A percentile compares a stretch with the other conserved stretches of the same genome.
These are phyloP conservation scores for Lophius piscatorius DNA, from an alignment of 2,113 vertebrate species.

Conservation along the genomic window DNA sequence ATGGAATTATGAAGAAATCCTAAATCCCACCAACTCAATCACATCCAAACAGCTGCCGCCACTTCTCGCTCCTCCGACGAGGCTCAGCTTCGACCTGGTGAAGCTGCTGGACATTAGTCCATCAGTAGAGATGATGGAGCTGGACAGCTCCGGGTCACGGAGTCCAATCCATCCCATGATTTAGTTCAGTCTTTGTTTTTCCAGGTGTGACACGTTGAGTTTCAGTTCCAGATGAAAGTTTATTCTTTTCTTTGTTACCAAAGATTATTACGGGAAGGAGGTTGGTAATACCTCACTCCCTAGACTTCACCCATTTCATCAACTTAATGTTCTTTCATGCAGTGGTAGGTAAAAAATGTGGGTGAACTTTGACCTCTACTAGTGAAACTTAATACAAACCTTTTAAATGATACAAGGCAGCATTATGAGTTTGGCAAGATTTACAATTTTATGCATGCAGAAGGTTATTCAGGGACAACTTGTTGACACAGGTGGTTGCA, in stretches of 20 bases:
- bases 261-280: conserved; percentile 1
- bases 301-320: too few species aligned
- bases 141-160: conserved; percentile 28
- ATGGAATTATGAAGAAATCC: conserved; percentile 20
- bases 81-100: conserved; percentile 5
- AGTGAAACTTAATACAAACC: too few species aligned
- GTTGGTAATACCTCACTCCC: too few species aligned
- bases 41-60: conserved; percentile 10
- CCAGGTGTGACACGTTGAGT: conserved; percentile 34
- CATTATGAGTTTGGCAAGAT: too few species aligned
- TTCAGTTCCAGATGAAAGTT: conserved; percentile 12
- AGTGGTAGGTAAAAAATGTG: too few species aligned
- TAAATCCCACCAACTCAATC: not conserved
- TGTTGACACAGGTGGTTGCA: too few species aligned
- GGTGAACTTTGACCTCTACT: too few species aligned
- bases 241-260: not conserved
- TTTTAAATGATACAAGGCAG: too few species aligned
- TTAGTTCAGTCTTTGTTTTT: conserved; percentile 30
- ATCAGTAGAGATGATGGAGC: conserved; percentile 18
- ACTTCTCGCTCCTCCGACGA: not conserved
- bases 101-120: conserved; percentile 2
- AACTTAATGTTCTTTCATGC: too few species aligned
- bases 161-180: conserved; percentile 15
- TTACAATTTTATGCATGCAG: too few species aligned
- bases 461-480: too few species aligned